Evolutionary conservation across 2,797 vertebrate species (phyloP).

Genomic region (Sebastes trivittatus): DNA sequence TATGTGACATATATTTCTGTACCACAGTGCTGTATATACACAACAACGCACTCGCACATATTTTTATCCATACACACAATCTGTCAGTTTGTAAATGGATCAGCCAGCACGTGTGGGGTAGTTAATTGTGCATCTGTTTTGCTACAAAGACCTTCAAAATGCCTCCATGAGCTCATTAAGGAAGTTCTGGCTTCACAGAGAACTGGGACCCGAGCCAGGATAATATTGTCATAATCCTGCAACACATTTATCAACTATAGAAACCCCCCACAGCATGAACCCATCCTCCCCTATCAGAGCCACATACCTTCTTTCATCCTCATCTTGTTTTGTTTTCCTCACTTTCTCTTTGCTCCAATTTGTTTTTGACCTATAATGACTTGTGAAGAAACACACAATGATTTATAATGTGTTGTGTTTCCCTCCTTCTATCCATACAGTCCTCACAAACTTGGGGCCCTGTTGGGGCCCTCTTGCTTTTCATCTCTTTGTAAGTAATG

Average conservation of each 20-base stretch:
- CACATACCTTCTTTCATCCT: constrained; percentile 16
- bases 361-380: not conserved
- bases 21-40: not conserved
- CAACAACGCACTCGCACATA: not conserved
- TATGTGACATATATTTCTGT: constrained; percentile 2
- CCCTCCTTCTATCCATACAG: not conserved
- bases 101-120: not conserved
- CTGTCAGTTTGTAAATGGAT: constrained; percentile 13
- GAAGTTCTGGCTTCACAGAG: constrained; percentile 32
- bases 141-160: constrained; percentile 23
- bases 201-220: constrained; percentile 52
- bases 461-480: constrained; percentile 11
- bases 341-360: not conserved
- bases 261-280: constrained; percentile 23
- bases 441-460: not conserved
- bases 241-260: constrained; percentile 48
- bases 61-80: not conserved
- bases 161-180: constrained; percentile 43
- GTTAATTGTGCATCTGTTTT: constrained; percentile 47
- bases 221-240: constrained; percentile 21
- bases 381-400: not conserved
- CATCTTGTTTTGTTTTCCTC: constrained; percentile 23
- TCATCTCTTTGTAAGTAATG: not conserved
- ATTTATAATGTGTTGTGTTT: constrained; percentile 1
- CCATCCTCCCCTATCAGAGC: constrained; percentile 13